Base-by-base conservation (phyloP, 2,113 vertebrate genomes). In the Pelobates fuscus region DNA sequence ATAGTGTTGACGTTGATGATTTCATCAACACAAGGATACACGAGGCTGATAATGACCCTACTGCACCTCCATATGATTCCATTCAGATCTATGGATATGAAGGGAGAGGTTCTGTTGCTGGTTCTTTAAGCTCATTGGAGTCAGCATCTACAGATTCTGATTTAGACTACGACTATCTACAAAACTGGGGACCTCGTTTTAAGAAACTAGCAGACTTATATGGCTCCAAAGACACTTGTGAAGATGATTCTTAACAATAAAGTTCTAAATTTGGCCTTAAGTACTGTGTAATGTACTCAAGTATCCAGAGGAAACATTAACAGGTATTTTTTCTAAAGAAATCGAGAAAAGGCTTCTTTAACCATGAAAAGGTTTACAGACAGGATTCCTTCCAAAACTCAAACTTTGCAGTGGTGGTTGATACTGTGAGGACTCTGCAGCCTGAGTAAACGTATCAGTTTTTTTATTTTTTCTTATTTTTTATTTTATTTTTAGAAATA, bases 31-130 rank as follows among this genome's bases (percentile, higher is more conserved):
- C 93, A 0, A 91, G 97, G 17, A 96, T 99, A 78, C 94, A 94
- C 2, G 96, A 98, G 71, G 96, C 96, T 0, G 97, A 99, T 83
- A 90, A 93, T 0, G 97, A 98, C 81, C 97, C 97, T 0, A 97
- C 96, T 0, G 96, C 97, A 5, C 97, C 97, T 1, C 97, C 97
- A 0, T 99, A 98, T 70, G 97, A 99, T 89, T 99, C 97, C 79
- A 98, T 99, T 80, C 97, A 99, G 92, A 98, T 99, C 93, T 99
- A 98, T 18, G 97, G 96, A 68, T 99, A 98, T 0, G 97, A 99
- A 76, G 97, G 97, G 60, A 86, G 96, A 78, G 97, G 96, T 70
- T 99, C 97, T 0, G 86, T 98, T 86, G 97, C 97, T 0, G 96
- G 97, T 25, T 98, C 97, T 10, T 86, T 99, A 83, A 99, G 97